phyloP scores from a whole-genome alignment of 2,888 invertebrate genomes.

The Cephalotes varians region DNA sequence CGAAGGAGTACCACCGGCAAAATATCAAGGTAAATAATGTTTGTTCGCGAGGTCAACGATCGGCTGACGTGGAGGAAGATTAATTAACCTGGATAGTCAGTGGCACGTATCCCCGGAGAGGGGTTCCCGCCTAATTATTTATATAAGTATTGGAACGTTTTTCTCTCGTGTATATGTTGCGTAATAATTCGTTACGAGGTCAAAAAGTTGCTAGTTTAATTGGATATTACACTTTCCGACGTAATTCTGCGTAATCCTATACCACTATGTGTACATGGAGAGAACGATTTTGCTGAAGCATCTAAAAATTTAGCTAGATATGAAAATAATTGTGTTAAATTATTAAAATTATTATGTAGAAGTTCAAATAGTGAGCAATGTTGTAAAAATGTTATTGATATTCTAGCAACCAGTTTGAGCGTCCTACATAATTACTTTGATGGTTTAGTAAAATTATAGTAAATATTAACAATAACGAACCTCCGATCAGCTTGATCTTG shows the following conservation, averaged over 20 bases:
- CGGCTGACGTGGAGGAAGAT: conserved; percentile 11
- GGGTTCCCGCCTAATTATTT: conserved; percentile 7
- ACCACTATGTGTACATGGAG: not conserved
- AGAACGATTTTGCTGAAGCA: no score
- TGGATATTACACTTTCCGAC: not conserved
- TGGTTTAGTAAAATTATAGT: no score
- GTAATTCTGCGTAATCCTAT: not conserved
- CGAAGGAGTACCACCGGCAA: conserved; percentile 82
- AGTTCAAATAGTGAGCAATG: no score
- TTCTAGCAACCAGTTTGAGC: no score
- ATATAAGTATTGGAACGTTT: not conserved
- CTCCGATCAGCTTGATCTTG: no score
- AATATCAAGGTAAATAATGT: conserved; percentile 86
- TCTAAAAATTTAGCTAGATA: no score
- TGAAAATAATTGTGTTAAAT: no score
- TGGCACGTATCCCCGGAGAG: not conserved
- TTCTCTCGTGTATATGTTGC: not conserved
- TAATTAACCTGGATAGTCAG: conserved; percentile 30
- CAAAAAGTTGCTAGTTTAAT: conserved; percentile 8
- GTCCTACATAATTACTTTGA: no score
- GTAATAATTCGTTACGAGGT: not conserved
- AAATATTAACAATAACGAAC: no score
- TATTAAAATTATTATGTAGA: no score
- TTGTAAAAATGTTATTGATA: no score
- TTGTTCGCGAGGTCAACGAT: conserved; percentile 8